Percentiles rank a stretch among this genome's conserved stretches.
Evolutionary conservation across 2,888 invertebrate species (phyloP).

Genomic region (Chrysina gloriosa): DNA sequence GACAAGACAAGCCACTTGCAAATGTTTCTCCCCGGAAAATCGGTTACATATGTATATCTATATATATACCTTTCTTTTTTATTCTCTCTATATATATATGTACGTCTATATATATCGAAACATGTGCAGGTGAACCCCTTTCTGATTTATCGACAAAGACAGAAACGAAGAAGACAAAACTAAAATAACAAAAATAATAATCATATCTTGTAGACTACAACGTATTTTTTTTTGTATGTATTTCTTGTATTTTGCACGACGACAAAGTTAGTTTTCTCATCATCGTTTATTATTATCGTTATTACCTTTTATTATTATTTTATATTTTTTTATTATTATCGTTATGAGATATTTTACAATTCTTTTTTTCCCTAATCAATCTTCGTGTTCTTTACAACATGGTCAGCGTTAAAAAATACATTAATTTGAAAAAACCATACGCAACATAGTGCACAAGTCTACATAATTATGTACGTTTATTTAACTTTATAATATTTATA

Average conservation of each 20-base stretch:
- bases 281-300: neutral
- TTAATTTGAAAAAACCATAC: constrained; percentile 43
- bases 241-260: constrained; percentile 26
- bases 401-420: constrained; percentile 42
- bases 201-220: constrained; percentile 33
- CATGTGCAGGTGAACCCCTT: constrained; percentile 36
- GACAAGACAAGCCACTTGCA: constrained; percentile 30
- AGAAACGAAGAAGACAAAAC: constrained; percentile 34
- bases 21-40: constrained; percentile 18
- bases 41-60: neutral
- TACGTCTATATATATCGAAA: constrained; percentile 16
- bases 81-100: constrained; percentile 7
- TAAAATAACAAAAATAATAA: constrained; percentile 30
- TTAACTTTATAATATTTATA: constrained; percentile 44
- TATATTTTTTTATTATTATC: constrained; percentile 21
- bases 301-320: neutral
- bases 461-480: constrained; percentile 41
- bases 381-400: constrained; percentile 35
- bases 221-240: constrained; percentile 14
- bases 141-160: constrained; percentile 31
- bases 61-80: neutral
- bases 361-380: constrained; percentile 32
- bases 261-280: constrained; percentile 6
- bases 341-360: constrained; percentile 42
- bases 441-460: constrained; percentile 47